Percentiles rank a stretch among this genome's conserved stretches.
Evolutionary conservation across 2,113 vertebrate genomes (phyloP).

Genomic region (Hypanus sabinus): DNA sequence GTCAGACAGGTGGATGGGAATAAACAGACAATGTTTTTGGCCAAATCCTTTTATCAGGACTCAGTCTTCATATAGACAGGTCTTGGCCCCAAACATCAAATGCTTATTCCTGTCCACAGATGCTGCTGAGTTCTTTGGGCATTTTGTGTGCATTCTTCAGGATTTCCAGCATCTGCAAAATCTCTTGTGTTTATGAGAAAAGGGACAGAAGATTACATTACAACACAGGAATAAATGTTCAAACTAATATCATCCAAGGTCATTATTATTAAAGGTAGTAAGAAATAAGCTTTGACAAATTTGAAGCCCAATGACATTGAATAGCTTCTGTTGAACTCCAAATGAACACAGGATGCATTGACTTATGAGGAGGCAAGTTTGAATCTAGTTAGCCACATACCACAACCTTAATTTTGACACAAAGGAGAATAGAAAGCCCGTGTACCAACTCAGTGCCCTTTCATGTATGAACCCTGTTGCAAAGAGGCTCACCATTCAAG

Average conservation of each 20-base stretch:
- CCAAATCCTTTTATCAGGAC: too few species aligned
- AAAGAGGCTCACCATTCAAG: background rate
- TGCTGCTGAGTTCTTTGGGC: too few species aligned
- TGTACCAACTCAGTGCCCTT: background rate
- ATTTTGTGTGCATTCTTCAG: too few species aligned
- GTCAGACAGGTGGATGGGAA: too few species aligned
- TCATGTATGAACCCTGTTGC: background rate
- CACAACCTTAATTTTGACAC: background rate
- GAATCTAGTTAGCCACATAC: slow-evolving; percentile 16
- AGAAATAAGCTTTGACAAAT: background rate
- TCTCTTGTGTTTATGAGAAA: background rate
- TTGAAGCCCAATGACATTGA: background rate
- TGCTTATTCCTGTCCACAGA: too few species aligned
- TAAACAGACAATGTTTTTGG: too few species aligned
- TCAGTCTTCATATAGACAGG: too few species aligned
- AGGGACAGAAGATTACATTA: background rate
- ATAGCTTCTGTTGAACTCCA: background rate
- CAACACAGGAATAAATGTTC: background rate
- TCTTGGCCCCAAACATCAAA: too few species aligned
- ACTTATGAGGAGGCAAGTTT: background rate
- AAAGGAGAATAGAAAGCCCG: background rate
- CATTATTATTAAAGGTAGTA: background rate
- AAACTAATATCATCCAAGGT: background rate
- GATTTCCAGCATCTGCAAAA: too few species aligned
- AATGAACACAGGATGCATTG: background rate